Evolutionary conservation across 2,797 vertebrate species (phyloP).

Genomic region (Fringilla coelebs): DNA sequence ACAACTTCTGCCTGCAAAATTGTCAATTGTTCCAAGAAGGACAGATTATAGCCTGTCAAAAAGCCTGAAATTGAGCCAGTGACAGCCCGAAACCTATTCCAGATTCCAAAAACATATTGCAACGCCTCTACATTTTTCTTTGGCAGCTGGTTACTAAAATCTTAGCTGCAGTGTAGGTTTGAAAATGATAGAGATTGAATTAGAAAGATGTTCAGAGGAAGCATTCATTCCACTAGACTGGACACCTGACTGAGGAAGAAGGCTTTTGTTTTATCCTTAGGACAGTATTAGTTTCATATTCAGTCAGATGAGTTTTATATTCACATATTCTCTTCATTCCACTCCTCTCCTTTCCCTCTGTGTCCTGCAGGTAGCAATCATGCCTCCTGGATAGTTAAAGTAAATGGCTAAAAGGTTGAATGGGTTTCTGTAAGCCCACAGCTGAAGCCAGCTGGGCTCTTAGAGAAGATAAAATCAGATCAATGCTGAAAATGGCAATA

Average conservation of each 20-base stretch:
- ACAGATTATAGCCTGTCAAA: constrained; percentile 45
- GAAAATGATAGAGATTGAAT: background rate
- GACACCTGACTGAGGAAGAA: background rate
- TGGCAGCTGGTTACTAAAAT: background rate
- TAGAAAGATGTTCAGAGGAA: background rate
- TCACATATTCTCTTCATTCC: background rate
- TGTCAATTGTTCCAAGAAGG: background rate
- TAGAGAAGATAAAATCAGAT: background rate
- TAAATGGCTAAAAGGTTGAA: background rate
- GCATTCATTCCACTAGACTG: background rate
- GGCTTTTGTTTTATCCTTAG: background rate
- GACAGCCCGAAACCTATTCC: constrained; percentile 11
- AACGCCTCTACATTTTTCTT: background rate
- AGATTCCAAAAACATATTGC: background rate
- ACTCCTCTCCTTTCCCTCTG: background rate
- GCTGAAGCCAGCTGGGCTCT: background rate
- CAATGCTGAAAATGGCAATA: background rate
- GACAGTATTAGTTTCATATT: background rate
- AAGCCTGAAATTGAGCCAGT: constrained; percentile 22
- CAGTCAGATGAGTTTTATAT: background rate
- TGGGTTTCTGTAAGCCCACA: background rate
- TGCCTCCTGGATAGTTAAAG: background rate
- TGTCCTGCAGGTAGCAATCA: background rate
- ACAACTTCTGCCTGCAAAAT: constrained; percentile 8
- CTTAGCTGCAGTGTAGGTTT: background rate